Evolutionary conservation across 1,140 invertebrate species (phyloP), one percentile per base, ranked within the genome.

Genomic region (Apis laboriosa): DNA sequence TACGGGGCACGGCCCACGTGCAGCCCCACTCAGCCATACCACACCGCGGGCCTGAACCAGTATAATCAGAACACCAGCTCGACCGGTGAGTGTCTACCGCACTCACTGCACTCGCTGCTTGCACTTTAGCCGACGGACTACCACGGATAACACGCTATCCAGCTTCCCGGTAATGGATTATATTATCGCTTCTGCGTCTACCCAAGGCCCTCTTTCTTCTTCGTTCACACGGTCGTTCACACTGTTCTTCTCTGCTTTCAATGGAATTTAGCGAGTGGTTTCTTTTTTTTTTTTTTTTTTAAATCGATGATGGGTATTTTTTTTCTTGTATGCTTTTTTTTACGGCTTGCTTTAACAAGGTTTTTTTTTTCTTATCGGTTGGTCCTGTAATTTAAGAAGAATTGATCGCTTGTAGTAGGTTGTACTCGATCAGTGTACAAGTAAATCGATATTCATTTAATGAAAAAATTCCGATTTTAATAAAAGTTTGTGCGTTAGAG

Each of bases 1-100:
- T 96, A 95, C 91, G 96, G 96, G 12, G 94, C 96, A 43, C 93
- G 96, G 64, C 94, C 95, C 11, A 95, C 96, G 5, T 96, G 95
- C 92, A 96, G 96, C 90, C 96, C 96, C 8, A 95, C 96, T 9
- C 96, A 96, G 85, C 94, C 95, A 49, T 96, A 96, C 90, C 95
- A 96, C 86, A 93, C 95, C 89, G 87, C 88, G 71, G 95, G 95
- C n/a, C 91, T 93, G 76, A 95, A 95, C 87, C 95, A 96, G 91
- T 96, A 96, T 91, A 95, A 95, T 88, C 94, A 95, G 84, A 95
- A 95, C 92, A 94, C 95, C 89, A 95, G 94, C 84, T 95, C 95
- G 87, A 96, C 95, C 93, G 95, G 95, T 95, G 94, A 94, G 92
- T 92, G 92, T 94, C 92, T 94, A 90, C 94, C 93, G 92, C 94